phyloP scores from a whole-genome alignment of 2,113 vertebrate genomes.

The Phalacrocorax brasilianus region DNA sequence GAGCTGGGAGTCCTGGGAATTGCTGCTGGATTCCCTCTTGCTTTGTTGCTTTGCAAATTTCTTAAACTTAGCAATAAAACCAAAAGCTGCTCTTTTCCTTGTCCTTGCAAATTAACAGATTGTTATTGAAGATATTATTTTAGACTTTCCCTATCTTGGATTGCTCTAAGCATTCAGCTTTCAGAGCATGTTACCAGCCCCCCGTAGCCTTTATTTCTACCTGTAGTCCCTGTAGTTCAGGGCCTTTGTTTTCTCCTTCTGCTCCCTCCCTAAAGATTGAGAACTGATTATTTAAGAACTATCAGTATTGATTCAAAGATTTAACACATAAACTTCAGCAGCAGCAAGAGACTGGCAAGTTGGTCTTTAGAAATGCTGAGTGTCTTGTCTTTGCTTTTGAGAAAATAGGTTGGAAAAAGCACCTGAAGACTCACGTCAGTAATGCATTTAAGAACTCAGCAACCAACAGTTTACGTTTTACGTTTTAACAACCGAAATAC shows the following conservation, averaged over 20 bases:
- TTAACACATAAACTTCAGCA: neutral
- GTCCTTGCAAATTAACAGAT: constrained; percentile 1
- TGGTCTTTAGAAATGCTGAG: constrained; percentile 29
- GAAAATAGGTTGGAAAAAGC: neutral
- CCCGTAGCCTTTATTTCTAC: neutral
- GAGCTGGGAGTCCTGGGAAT: constrained; percentile 35
- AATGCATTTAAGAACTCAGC: neutral
- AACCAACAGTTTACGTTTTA: neutral
- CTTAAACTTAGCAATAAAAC: neutral
- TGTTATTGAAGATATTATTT: neutral
- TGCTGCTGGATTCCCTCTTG: constrained; percentile 56
- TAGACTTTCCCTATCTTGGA: neutral
- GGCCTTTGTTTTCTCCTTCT: neutral
- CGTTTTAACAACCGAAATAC: neutral
- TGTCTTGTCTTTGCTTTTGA: neutral
- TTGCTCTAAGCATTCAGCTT: neutral
- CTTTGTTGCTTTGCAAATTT: constrained; percentile 7
- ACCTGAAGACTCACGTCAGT: neutral
- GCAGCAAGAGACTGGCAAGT: neutral
- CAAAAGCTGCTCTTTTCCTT: neutral
- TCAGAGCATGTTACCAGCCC: neutral
- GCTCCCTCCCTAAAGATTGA: neutral
- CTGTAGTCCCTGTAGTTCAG: neutral
- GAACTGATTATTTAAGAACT: neutral
- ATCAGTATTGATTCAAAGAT: neutral